phyloP scores from a whole-genome alignment of 92 coral and sea anemone genomes.

The Porites rus region DNA sequence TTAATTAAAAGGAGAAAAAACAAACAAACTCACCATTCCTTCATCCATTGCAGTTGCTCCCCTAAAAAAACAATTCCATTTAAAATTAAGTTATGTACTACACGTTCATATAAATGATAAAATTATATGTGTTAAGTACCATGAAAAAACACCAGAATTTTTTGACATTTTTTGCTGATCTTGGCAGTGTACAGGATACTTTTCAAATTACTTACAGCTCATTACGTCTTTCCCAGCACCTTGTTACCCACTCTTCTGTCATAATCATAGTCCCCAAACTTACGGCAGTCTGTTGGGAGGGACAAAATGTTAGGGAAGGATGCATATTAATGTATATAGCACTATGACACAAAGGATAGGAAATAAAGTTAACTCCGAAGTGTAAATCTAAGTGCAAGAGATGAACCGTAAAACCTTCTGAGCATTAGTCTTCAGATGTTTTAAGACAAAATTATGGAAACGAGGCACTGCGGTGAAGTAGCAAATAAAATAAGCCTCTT shows the following conservation, averaged over 20 bases:
- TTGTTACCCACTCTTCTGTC: conserved; percentile 94
- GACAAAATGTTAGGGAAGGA: not conserved
- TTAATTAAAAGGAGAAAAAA: not conserved
- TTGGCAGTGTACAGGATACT: not conserved
- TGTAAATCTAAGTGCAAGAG: no score
- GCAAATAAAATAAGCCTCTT: no score
- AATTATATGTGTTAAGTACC: no score
- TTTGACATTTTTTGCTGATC: not conserved
- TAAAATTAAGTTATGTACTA: no score
- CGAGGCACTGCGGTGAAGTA: no score
- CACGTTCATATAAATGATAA: no score
- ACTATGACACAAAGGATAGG: no score
- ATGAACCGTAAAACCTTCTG: no score
- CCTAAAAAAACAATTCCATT: conserved; percentile 37
- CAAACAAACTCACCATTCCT: conserved; percentile 81
- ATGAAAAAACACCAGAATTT: not conserved
- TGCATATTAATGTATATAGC: no score
- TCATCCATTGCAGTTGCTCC: conserved; percentile 74
- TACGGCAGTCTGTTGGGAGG: conserved; percentile 84
- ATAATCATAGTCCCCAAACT: conserved; percentile 94
- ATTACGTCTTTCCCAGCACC: conserved; percentile 91
- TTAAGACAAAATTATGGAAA: no score
- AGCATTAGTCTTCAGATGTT: no score
- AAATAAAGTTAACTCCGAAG: no score
- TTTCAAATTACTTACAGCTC: conserved; percentile 78